Evolutionary conservation across 2,797 vertebrate genomes (phyloP).

Genomic region (Macropodus opercularis): DNA sequence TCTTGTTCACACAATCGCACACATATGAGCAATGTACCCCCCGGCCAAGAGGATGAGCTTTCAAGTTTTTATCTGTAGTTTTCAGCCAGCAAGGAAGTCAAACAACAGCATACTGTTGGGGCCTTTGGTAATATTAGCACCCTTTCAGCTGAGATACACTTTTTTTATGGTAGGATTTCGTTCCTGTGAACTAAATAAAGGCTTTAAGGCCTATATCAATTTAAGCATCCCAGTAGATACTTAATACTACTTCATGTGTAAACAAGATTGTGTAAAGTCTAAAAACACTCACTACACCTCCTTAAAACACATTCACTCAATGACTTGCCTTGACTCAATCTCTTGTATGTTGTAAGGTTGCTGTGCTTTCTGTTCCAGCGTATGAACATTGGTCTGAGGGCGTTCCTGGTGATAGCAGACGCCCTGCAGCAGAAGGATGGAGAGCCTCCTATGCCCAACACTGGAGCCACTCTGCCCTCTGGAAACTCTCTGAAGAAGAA

Average conservation of each 20-base stretch:
- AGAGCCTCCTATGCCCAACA: slow-evolving; percentile 98
- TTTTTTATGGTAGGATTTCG: neutral
- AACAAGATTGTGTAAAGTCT: neutral
- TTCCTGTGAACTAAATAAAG: neutral
- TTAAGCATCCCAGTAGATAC: no score
- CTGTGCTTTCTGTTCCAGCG: slow-evolving; percentile 82
- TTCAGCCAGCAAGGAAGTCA: slow-evolving; percentile 11
- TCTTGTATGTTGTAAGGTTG: neutral
- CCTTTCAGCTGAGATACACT: neutral
- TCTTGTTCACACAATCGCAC: slow-evolving; percentile 13
- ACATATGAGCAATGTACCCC: slow-evolving; percentile 14
- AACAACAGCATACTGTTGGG: slow-evolving; percentile 15
- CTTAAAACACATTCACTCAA: no score
- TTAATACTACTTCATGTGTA: neutral
- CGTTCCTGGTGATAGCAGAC: slow-evolving; percentile 97
- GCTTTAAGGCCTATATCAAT: neutral
- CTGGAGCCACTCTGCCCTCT: slow-evolving; percentile 95
- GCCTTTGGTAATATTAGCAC: slow-evolving; percentile 2
- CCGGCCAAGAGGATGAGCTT: slow-evolving; percentile 9
- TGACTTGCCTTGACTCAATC: no score
- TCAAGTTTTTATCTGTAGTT: slow-evolving; percentile 34
- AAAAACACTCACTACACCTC: no score
- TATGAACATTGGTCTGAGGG: slow-evolving; percentile 98
- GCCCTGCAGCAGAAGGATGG: slow-evolving; percentile 98
- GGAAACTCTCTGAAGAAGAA: slow-evolving; percentile 98